Evolutionary conservation across 2,888 invertebrate species (phyloP).

Genomic region (Chelonus formosanus): DNA sequence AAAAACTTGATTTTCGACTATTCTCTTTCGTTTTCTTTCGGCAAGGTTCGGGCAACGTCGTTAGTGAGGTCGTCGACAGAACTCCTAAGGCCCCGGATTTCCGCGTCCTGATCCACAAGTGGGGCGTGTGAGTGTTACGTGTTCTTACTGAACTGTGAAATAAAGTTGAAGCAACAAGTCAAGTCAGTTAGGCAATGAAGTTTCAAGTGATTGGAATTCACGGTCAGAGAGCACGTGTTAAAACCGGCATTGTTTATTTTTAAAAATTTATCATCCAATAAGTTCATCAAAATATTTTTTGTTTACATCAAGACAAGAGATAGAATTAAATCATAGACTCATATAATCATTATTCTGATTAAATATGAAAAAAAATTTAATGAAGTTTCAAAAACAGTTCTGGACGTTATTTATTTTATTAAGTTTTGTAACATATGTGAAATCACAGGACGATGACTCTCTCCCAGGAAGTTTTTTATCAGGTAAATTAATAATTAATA

Average conservation of each 20-base stretch:
- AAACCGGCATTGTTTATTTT: slow-evolving; percentile 9
- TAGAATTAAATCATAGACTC: slow-evolving; percentile 13
- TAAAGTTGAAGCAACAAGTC: not conserved
- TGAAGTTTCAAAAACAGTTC: slow-evolving; percentile 9
- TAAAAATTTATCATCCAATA: slow-evolving; percentile 6
- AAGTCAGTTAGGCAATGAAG: slow-evolving; percentile 59
- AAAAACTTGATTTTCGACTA: slow-evolving; percentile 39
- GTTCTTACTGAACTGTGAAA: not conserved
- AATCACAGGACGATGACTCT: slow-evolving; percentile 74
- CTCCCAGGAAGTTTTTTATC: slow-evolving; percentile 84
- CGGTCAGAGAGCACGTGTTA: slow-evolving; percentile 47
- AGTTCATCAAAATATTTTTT: too few relatives aligned
- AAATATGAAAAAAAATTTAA: too few relatives aligned
- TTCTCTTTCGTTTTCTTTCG: slow-evolving; percentile 42
- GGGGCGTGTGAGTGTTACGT: not conserved
- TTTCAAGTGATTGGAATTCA: slow-evolving; percentile 53
- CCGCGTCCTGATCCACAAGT: too few relatives aligned
- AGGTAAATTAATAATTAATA: slow-evolving; percentile 71
- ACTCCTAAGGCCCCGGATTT: too few relatives aligned
- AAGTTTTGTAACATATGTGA: slow-evolving; percentile 45
- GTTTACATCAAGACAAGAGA: too few relatives aligned
- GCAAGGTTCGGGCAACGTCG: slow-evolving; percentile 23
- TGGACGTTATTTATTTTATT: slow-evolving; percentile 43
- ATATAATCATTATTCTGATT: slow-evolving; percentile 6
- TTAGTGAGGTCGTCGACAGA: not conserved